Evolutionary conservation across 2,888 invertebrate genomes (phyloP), one percentile per base, ranked within the genome.

Genomic region (Agrotis exclamationis): DNA sequence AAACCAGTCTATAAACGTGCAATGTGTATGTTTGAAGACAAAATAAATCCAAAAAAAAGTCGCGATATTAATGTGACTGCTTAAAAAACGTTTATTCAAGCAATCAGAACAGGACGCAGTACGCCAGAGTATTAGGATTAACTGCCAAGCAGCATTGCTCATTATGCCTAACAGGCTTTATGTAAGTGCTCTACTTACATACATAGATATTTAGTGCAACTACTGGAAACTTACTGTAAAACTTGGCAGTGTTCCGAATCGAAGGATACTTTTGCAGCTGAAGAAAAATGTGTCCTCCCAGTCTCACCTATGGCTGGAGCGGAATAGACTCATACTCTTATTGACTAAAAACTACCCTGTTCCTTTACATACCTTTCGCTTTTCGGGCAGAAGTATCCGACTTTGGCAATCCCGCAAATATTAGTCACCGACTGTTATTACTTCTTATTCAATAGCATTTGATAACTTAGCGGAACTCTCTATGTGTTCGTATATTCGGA

Each of bases 91-190:
- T 20, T 39, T 24, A 13, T 9, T 47, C 2, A 24, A 1, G 18
- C 14, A 66, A 33, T 50, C 22, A 48, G 48, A 56, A 33, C 28
- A 54, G 18, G 24, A 39, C n/a, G 44, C 28, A 67, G 22, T 50
- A 44, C 22, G 22, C n/a, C 76, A 50, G 22, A 50, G 13, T 14
- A 45, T 18, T 18, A 50, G n/a, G 33, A 57, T 76, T 50, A 76
- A 44, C 18, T 20, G 44, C 33, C 22, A 45, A 20, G n/a, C 44
- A 33, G n/a, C 22, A 14, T 45, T 28, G 14, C 18, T 75, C 66
- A 56, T 44, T 56, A 44, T 56, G 13, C 47, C n/a, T 48, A 24
- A 66, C 28, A 75, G 22, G 28, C 33, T 76, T 64, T 33, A 71
- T 44, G n/a, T 54, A 48, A 50, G 28, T 68, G 33, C 66, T 48